Conservation (phyloP, 2,888 invertebrate species). For the Lamproptera curius region DNA sequence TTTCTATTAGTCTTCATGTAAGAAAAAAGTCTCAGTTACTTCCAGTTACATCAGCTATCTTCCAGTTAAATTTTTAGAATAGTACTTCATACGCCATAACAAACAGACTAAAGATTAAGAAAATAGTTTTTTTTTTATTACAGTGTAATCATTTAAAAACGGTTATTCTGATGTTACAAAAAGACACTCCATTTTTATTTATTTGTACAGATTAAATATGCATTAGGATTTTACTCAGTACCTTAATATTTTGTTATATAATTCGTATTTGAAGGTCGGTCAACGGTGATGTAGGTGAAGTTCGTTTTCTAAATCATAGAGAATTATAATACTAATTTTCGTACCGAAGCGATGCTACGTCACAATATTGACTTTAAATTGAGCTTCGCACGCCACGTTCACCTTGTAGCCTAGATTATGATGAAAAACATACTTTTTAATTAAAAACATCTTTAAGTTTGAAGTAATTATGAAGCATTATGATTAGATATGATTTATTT, state of each 20-base stretch:
- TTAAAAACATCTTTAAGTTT: too few relatives aligned
- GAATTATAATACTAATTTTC: slow-evolving; percentile 36
- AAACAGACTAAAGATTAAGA: neutral
- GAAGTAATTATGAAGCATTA: too few relatives aligned
- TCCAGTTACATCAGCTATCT: too few relatives aligned
- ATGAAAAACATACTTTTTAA: too few relatives aligned
- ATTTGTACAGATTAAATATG: neutral
- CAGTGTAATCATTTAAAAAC: neutral
- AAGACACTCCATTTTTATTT: too few relatives aligned
- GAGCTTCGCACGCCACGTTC: slow-evolving; percentile 51
- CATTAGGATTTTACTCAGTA: neutral
- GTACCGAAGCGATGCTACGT: slow-evolving; percentile 34
- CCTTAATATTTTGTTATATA: too few relatives aligned
- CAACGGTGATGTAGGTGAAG: slow-evolving; percentile 7
- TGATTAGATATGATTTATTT: too few relatives aligned
- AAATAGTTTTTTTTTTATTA: neutral
- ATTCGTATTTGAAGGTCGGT: slow-evolving; percentile 30
- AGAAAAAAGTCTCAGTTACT: too few relatives aligned
- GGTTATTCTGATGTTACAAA: too few relatives aligned
- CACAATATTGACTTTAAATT: slow-evolving; percentile 42
- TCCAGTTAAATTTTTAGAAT: neutral
- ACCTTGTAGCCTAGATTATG: slow-evolving; percentile 53
- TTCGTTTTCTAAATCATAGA: slow-evolving; percentile 35
- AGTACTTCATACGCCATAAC: neutral
- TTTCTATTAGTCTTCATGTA: too few relatives aligned